These are phyloP conservation scores for Muraenolepis orangiensis DNA, from an alignment of 2,797 vertebrate genomes.

Conservation along the genomic window DNA sequence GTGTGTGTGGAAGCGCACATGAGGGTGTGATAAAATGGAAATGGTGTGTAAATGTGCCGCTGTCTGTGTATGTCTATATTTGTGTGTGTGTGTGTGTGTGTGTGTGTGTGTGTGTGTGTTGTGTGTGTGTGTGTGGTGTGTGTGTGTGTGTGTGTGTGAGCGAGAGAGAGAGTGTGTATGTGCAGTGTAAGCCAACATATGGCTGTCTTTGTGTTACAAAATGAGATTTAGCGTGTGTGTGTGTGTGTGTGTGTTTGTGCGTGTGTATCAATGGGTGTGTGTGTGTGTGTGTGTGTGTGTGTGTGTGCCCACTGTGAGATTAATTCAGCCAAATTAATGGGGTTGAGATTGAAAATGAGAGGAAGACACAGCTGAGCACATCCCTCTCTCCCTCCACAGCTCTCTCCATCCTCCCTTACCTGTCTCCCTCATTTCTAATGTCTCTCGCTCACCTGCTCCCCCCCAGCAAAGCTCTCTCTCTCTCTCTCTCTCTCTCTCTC, in stretches of 20 bases:
- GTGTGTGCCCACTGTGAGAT: conserved; percentile 65
- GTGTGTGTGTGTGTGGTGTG: conserved; percentile 6
- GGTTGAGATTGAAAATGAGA: conserved; percentile 76
- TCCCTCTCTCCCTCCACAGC: conserved; percentile 5
- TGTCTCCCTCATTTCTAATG: not conserved
- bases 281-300: conserved; percentile 20
- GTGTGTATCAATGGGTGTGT: conserved; percentile 22
- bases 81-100: conserved; percentile 18
- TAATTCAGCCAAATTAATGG: conserved; percentile 79
- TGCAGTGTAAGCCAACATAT: conserved; percentile 4
- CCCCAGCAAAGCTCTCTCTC: conserved; percentile 3
- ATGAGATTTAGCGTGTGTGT: conserved; percentile 8
- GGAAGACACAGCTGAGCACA: conserved; percentile 69
- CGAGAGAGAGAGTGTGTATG: conserved; percentile 11
- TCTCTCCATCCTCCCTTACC: conserved; percentile 7
- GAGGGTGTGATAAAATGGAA: not conserved
- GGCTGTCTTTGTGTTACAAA: conserved; percentile 40
- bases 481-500: not conserved
- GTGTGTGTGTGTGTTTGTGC: conserved; percentile 13
- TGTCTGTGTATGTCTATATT: conserved; percentile 23
- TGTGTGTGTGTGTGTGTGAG: conserved; percentile 18
- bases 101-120: conserved; percentile 21
- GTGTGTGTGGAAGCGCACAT: conserved; percentile 24
- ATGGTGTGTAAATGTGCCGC: not conserved
- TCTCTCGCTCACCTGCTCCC: not conserved